Base-by-base conservation (phyloP, 2,797 vertebrate species). In the Poeciliopsis turneri region DNA sequence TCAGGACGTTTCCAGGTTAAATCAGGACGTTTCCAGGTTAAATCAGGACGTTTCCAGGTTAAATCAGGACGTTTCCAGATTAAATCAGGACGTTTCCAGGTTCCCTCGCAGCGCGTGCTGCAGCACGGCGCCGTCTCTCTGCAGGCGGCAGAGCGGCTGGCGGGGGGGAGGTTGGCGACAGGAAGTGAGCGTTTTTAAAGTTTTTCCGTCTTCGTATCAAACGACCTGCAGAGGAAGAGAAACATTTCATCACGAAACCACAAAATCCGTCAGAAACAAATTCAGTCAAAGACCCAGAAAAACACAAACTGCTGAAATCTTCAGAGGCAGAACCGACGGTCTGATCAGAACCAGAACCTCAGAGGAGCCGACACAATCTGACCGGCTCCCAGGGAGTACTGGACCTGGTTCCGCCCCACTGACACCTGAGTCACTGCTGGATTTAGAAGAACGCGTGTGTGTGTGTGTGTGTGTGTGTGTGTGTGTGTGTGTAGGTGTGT, bases 141-240 rank as follows among this genome's bases (percentile, higher is more conserved):
- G 74, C 66, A 71, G 76, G 80, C 78, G 82, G 89, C 88, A 82
- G 82, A 81, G 46, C 41, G 82, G 80, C 68, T 69, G 69, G 76
- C 43, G 51, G 64, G 66, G 75, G 80, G 74, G 80, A 66, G 53
- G 82, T 55, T 23, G 49, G 2, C 1, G 73, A 73, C 73, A 78
- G 74, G 81, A 75, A 77, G 75, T 16, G 80, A 30, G 41, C 53
- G 68, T 76, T 74, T 75, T 84, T 89, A 84, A 28, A 23, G 47
- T 72, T 78, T 77, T 92, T 87, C 85, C 76, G 36, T 51, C 84
- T 51, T 87, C 69, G 72, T 53, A 81, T 91, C n/a, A 86, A 84
- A 85, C 80, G 84, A 84, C 88, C 89, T 91, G 84, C 53, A 82
- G 75, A 87, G 82, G 79, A 88, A 90, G 81, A 93, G n/a, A 78